Percentiles rank a stretch among this genome's conserved stretches.
Evolutionary conservation across 2,113 vertebrate species (phyloP).

Genomic region (Thermophis baileyi): DNA sequence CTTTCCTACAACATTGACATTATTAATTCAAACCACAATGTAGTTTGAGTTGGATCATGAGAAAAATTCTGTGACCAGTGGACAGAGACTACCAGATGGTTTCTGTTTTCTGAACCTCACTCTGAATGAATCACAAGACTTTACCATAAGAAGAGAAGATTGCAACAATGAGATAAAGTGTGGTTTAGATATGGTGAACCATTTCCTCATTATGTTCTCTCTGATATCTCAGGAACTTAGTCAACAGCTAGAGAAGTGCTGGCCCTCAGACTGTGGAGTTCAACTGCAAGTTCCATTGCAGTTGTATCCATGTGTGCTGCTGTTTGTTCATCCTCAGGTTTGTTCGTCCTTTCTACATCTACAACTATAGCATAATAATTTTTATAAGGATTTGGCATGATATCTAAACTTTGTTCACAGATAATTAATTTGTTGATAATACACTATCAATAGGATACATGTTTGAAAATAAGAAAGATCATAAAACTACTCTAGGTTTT

Average conservation of each 20-base stretch:
- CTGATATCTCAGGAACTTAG: neutral
- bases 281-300: neutral
- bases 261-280: neutral
- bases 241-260: neutral
- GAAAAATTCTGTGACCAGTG: neutral
- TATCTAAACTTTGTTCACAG: neutral
- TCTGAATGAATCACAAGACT: neutral
- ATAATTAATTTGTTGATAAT: neutral
- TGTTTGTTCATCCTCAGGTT: neutral
- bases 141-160: neutral
- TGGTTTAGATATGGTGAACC: neutral
- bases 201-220: neutral
- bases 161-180: neutral
- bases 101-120: neutral
- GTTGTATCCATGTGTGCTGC: neutral
- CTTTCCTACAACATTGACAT: neutral
- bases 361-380: neutral
- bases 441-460: too few species aligned
- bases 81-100: neutral
- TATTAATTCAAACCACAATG: slow-evolving; percentile 4
- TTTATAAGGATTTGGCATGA: neutral
- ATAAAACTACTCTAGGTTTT: neutral
- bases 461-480: neutral
- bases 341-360: neutral
- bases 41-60: neutral